Percentiles rank a stretch among this genome's conserved stretches.
These are phyloP conservation scores for Ammodytes dubius DNA, from an alignment of 2,113 vertebrate species.

Conservation along the genomic window DNA sequence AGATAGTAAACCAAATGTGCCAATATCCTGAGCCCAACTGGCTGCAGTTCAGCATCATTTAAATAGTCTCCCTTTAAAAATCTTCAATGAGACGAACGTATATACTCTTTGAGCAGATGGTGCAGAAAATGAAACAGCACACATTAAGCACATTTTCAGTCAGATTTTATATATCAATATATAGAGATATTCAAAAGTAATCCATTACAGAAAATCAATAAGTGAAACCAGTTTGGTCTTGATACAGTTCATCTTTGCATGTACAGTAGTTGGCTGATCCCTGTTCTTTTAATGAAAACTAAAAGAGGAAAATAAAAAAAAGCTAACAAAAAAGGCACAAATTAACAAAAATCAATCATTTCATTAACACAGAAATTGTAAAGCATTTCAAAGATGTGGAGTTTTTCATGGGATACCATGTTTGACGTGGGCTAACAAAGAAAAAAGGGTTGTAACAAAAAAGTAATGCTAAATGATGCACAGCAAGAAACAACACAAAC, in stretches of 20 bases:
- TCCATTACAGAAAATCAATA: slow-evolving; percentile 79
- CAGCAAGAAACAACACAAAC: slow-evolving; percentile 77
- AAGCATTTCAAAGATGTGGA: slow-evolving; percentile 39
- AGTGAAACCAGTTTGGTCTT: slow-evolving; percentile 77
- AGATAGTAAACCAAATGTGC: not conserved
- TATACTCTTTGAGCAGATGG: not conserved
- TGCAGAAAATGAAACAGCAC: slow-evolving; percentile 34
- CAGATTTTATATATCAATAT: slow-evolving; percentile 86
- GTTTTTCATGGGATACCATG: slow-evolving; percentile 8
- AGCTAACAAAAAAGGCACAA: slow-evolving; percentile 71
- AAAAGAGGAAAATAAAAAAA: slow-evolving; percentile 25
- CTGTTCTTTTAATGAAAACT: slow-evolving; percentile 50
- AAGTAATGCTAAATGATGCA: slow-evolving; percentile 56
- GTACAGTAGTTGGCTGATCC: slow-evolving; percentile 60
- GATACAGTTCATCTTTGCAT: slow-evolving; percentile 65
- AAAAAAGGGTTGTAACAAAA: slow-evolving; percentile 29
- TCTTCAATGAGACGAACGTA: not conserved
- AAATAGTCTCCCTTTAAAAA: not conserved
- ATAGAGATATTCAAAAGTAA: slow-evolving; percentile 83
- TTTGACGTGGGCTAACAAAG: slow-evolving; percentile 38
- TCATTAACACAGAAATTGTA: slow-evolving; percentile 32
- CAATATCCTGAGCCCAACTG: not conserved
- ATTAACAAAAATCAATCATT: slow-evolving; percentile 49
- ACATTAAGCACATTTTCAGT: slow-evolving; percentile 53
- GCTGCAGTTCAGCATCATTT: not conserved